Evolutionary conservation across 2,888 invertebrate genomes (phyloP), one percentile per base, ranked within the genome.

Genomic region (Drosophila kuntzei): DNA sequence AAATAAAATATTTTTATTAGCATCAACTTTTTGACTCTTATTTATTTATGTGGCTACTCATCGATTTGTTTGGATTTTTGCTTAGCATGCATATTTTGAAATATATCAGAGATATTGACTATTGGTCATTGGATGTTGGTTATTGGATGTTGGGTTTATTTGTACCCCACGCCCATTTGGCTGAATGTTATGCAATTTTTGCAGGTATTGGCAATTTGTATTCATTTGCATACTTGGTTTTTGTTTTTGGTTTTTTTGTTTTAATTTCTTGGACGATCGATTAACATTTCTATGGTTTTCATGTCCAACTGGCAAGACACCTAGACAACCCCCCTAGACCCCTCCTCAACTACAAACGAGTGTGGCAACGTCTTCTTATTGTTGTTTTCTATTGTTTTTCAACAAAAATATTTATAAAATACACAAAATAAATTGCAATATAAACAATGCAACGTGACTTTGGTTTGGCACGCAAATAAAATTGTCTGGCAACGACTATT

Each of bases 211-310:
- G 68, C 73, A 65, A 71, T 76, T 74, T 66, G 67, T 66, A 63
- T 66, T 37, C 54, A 76, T 82, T 85, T 86, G 73, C 86, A 83
- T 83, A 71, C 79, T 57, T 82, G 75, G 66, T 76, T 73, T 41
- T 61, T 47, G 50, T 43, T 36, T 25, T 8, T 54, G 55, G 63
- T 49, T 49, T 29, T 55, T 71, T 83, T 83, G 76, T 80, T 86
- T 86, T 76, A 86, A 86, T 83, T 76, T 76, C 73, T 71, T 69
- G 53, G 46, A 49, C 71, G 70, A 83, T 83, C 81, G 84, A 83
- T 86, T 80, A 75, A 85, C 80, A 85, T 81, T 81, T 81, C 55
- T 77, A 72, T 75, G 78, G 79, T 44, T 77, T 71, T 47, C 57
- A 60, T 55, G 54, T 37, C 12, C n/a, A 41, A 39, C 29, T 49